Percentiles rank a stretch among this genome's conserved stretches.
Conservation (phyloP, 2,113 vertebrate species). For the Prochilodus magdalenae region DNA sequence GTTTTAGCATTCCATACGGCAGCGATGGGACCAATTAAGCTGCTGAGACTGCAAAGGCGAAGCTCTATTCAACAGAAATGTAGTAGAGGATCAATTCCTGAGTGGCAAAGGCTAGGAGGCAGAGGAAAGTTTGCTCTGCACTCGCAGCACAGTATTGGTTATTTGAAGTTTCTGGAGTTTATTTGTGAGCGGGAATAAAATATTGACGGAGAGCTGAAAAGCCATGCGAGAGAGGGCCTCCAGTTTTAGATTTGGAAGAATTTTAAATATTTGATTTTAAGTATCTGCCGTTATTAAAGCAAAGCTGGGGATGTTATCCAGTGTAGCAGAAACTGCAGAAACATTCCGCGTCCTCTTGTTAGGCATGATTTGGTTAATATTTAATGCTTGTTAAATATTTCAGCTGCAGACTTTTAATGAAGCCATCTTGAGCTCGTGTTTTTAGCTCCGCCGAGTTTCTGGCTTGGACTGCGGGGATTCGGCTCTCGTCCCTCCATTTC, state of each 20-base stretch:
- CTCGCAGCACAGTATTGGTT: conserved; percentile 1
- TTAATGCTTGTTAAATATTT: conserved; percentile 57
- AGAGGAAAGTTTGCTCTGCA: conserved; percentile 14
- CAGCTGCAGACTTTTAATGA: conserved; percentile 53
- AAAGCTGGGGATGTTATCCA: conserved; percentile 50
- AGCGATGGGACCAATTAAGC: conserved; percentile 56
- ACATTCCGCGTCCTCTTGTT: conserved; percentile 54
- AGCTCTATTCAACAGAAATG: conserved; percentile 35
- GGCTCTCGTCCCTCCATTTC: conserved; percentile 39
- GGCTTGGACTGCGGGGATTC: conserved; percentile 24
- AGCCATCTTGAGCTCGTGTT: conserved; percentile 52
- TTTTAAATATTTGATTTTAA: conserved; percentile 31
- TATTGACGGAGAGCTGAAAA: conserved; percentile 4
- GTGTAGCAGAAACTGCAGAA: conserved; percentile 44
- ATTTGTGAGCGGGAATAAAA: conserved; percentile 9
- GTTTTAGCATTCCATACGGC: conserved; percentile 30
- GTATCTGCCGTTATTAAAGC: conserved; percentile 36
- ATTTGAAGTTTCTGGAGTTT: conserved; percentile 22
- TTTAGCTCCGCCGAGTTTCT: conserved; percentile 2
- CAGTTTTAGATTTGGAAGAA: conserved; percentile 18
- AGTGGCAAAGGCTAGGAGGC: neutral
- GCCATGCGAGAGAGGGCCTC: neutral
- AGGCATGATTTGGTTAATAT: conserved; percentile 67
- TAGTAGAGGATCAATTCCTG: conserved; percentile 32
- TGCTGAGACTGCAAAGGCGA: conserved; percentile 18